Percentiles rank a stretch among this genome's conserved stretches.
These are phyloP conservation scores for Grammomys dolichurus DNA, from an alignment of 2,113 vertebrate species.

Conservation along the genomic window DNA sequence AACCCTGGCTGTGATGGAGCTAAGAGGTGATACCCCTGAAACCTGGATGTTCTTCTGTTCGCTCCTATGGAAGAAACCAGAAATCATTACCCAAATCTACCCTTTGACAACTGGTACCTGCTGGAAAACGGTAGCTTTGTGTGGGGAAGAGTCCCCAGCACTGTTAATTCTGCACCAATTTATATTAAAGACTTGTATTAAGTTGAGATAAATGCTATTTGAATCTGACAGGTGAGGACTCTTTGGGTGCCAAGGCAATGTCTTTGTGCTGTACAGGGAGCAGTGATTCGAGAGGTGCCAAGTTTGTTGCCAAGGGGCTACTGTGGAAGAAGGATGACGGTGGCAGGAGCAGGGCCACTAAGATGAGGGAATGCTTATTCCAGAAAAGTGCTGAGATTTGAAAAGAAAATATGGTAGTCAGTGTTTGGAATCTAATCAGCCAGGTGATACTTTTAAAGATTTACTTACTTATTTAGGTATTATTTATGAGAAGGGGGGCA, in stretches of 20 bases:
- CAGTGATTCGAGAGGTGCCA: too few species aligned
- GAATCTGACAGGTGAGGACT: neutral
- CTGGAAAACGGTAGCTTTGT: neutral
- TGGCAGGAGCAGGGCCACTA: accelerated
- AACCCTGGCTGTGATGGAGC: too few species aligned
- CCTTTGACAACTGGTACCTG: neutral
- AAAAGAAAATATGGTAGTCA: neutral
- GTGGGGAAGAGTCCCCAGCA: neutral
- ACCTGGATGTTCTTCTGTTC: neutral
- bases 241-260: neutral
- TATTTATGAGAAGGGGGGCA: neutral
- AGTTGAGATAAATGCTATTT: neutral
- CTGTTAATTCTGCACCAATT: neutral
- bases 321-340: neutral
- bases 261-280: neutral
- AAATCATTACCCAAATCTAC: neutral
- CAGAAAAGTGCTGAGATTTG: neutral
- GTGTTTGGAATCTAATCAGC: neutral
- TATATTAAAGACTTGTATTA: neutral
- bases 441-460: neutral
- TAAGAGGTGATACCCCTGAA: neutral
- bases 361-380: neutral
- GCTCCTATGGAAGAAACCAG: neutral
- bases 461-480: neutral
- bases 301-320: neutral